A percentile compares a stretch with the other conserved stretches of the same genome.
phyloP scores from a whole-genome alignment of 2,113 vertebrate genomes.

The Melanerpes formicivorus region DNA sequence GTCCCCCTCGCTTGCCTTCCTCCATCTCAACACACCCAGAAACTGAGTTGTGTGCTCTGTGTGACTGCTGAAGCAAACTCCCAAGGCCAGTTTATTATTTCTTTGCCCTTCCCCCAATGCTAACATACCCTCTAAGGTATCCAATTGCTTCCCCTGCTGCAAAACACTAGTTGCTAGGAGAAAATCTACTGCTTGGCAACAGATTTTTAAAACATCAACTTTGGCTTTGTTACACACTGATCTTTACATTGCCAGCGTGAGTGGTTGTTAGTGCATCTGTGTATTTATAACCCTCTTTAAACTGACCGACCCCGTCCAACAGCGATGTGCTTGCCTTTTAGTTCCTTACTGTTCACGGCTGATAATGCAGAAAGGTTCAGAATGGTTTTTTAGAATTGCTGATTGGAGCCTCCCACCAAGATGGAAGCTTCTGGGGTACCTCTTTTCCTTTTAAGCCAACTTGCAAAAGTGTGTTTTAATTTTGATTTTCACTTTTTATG shows the following conservation, averaged over 20 bases:
- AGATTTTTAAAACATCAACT: conserved; percentile 54
- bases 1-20: neutral
- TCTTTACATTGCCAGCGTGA: neutral
- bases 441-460: neutral
- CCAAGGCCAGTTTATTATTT: neutral
- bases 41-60: neutral
- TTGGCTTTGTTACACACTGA: conserved; percentile 28
- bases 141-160: conserved; percentile 34
- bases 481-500: neutral
- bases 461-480: neutral
- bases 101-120: neutral
- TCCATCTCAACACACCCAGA: neutral
- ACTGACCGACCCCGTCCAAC: neutral
- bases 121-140: conserved; percentile 19
- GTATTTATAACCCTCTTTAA: neutral
- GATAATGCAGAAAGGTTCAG: neutral
- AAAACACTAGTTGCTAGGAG: conserved; percentile 65
- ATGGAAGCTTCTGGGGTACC: neutral
- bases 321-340: conserved; percentile 16
- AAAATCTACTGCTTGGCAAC: conserved; percentile 60
- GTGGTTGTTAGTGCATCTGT: neutral
- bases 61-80: neutral
- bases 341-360: neutral
- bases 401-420: neutral
- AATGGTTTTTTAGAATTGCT: neutral